phyloP scores from a whole-genome alignment of 2,113 vertebrate genomes.

The Sylvilagus bachmani region DNA sequence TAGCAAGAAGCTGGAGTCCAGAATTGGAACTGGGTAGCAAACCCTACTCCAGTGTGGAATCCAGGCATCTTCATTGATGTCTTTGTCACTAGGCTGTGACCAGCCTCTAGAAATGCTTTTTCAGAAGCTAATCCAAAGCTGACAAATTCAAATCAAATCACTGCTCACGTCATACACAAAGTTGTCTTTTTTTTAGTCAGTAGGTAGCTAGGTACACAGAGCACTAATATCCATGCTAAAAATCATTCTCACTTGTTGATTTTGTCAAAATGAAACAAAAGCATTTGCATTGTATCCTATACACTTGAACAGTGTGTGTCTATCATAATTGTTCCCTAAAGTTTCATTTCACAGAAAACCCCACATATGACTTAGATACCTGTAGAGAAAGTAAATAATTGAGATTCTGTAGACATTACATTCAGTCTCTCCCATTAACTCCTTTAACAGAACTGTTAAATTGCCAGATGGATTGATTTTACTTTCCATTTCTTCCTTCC shows the following conservation, averaged over 20 bases:
- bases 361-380: neutral
- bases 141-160: slow-evolving; percentile 41
- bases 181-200: neutral
- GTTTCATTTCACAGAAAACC: neutral
- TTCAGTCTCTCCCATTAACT: neutral
- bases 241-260: neutral
- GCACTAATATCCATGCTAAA: slow-evolving; percentile 12
- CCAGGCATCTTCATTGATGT: no score
- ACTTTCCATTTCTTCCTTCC: slow-evolving; percentile 14
- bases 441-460: neutral
- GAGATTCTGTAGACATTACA: neutral
- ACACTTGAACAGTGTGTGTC: neutral
- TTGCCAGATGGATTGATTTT: neutral
- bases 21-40: no score
- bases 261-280: slow-evolving; percentile 37
- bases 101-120: neutral
- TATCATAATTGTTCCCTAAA: neutral
- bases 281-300: neutral
- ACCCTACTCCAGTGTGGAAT: no score
- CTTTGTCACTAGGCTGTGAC: no score
- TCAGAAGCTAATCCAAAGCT: neutral
- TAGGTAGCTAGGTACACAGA: neutral
- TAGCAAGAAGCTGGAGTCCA: no score
- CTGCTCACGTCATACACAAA: neutral
- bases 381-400: neutral